Percentiles rank a stretch among this genome's conserved stretches.
Evolutionary conservation across 2,113 vertebrate species (phyloP).

Genomic region (Felis chaus): DNA sequence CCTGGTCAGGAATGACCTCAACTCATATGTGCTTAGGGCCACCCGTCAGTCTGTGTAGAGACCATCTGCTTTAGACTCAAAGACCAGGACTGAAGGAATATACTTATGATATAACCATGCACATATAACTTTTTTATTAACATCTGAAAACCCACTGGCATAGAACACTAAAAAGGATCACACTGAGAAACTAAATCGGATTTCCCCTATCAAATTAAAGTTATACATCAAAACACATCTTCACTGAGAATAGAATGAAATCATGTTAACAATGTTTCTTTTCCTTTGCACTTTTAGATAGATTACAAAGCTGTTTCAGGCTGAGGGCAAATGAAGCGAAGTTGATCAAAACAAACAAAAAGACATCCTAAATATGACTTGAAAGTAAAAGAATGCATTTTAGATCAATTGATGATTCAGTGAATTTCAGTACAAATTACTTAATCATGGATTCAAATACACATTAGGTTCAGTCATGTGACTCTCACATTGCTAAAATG

Average conservation of each 20-base stretch:
- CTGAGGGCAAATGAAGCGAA: conserved; percentile 45
- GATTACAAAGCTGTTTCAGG: conserved; percentile 33
- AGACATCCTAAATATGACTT: not conserved
- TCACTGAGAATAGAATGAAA: conserved; percentile 40
- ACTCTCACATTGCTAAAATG: not conserved
- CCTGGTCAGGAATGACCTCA: not conserved
- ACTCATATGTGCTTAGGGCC: not conserved
- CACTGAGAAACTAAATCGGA: conserved; percentile 53
- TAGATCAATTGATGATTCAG: not conserved
- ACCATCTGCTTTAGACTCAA: not conserved
- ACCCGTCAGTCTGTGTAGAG: not conserved
- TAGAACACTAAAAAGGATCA: conserved; percentile 45
- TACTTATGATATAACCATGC: not conserved
- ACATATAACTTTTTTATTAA: conserved; percentile 17
- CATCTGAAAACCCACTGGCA: conserved; percentile 26
- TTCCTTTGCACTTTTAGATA: conserved; percentile 53
- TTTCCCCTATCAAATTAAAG: conserved; percentile 65
- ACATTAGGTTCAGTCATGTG: not conserved
- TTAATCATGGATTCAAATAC: not conserved
- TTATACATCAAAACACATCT: conserved; percentile 58
- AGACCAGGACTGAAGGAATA: not conserved
- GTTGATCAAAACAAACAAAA: conserved; percentile 59
- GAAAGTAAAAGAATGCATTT: not conserved
- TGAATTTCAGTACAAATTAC: conserved; percentile 12
- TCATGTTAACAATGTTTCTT: conserved; percentile 42